These are phyloP conservation scores for Drosophila phalerata DNA, from an alignment of 2,888 invertebrate species.

Conservation along the genomic window DNA sequence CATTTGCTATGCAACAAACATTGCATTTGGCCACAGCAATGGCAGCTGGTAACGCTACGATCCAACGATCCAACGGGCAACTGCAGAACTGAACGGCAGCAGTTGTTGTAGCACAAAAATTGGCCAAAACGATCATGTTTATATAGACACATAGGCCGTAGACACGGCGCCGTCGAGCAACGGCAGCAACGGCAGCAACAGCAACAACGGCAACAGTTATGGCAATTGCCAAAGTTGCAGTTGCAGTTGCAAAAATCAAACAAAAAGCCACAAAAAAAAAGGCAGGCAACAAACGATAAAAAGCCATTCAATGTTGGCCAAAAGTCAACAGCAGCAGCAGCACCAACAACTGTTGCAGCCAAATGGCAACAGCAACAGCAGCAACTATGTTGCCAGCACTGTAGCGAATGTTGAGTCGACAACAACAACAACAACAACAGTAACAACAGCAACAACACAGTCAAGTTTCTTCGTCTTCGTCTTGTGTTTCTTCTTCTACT, in stretches of 20 bases:
- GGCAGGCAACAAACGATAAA: conserved; percentile 50
- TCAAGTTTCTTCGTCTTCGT: conserved; percentile 35
- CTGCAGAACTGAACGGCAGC: conserved; percentile 56
- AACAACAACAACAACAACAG: conserved; percentile 39
- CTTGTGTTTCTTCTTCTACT: conserved; percentile 17
- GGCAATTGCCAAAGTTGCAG: conserved; percentile 74
- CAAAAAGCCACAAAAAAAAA: conserved; percentile 55
- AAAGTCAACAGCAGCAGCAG: conserved; percentile 58
- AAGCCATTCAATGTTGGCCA: conserved; percentile 62
- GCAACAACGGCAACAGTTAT: conserved; percentile 63
- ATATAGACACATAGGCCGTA: conserved; percentile 66
- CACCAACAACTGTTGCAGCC: conserved; percentile 52
- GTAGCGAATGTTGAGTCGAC: conserved; percentile 28
- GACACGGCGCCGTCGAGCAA: conserved; percentile 34
- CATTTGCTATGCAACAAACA: conserved; percentile 63
- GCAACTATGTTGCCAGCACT: conserved; percentile 57
- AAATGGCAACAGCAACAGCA: conserved; percentile 61
- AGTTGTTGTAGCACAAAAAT: conserved; percentile 64
- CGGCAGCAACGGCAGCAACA: conserved; percentile 27
- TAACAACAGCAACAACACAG: conserved; percentile 37
- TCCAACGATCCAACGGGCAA: conserved; percentile 39
- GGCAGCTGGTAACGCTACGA: conserved; percentile 53
- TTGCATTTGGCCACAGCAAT: conserved; percentile 51
- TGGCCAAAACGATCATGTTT: conserved; percentile 79
- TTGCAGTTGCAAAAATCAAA: conserved; percentile 71